Evolutionary conservation across 2,797 vertebrate species (phyloP).

Genomic region (Enteromius thamalakanensis): DNA sequence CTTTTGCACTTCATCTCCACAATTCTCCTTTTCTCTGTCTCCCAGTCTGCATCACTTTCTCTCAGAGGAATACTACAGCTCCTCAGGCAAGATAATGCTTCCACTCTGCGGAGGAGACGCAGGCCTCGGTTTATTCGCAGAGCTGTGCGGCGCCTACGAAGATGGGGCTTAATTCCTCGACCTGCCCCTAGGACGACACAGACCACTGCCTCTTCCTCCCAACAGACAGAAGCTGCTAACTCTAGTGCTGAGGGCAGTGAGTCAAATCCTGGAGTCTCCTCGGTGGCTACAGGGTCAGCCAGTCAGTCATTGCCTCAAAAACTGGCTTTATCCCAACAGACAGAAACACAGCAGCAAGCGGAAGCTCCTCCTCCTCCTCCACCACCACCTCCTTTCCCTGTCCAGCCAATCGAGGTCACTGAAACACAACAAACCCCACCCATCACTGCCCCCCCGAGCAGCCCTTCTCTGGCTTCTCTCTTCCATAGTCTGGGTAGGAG

Average conservation of each 20-base stretch:
- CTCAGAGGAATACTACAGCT: constrained; percentile 83
- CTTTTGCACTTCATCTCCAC: not conserved
- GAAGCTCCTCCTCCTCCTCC: constrained; percentile 28
- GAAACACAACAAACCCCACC: constrained; percentile 62
- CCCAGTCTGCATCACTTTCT: constrained; percentile 77
- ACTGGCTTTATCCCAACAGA: constrained; percentile 67
- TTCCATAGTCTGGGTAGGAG: constrained; percentile 77
- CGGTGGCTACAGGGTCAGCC: constrained; percentile 67
- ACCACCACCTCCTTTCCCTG: constrained; percentile 54
- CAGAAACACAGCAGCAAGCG: constrained; percentile 63
- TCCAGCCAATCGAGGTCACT: constrained; percentile 66
- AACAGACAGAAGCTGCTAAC: constrained; percentile 67
- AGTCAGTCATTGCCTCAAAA: constrained; percentile 78
- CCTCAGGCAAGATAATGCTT: constrained; percentile 77
- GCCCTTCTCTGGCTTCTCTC: constrained; percentile 77
- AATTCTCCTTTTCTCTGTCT: not conserved
- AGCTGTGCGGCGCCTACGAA: constrained; percentile 77
- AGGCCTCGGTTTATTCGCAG: constrained; percentile 78
- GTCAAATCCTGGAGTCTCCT: constrained; percentile 64
- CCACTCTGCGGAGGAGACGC: constrained; percentile 75
- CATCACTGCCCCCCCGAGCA: constrained; percentile 68
- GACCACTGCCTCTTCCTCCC: constrained; percentile 63
- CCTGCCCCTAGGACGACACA: constrained; percentile 71
- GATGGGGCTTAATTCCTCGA: constrained; percentile 80
- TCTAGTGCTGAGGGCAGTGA: constrained; percentile 62